Evolutionary conservation across 1,140 invertebrate genomes (phyloP).

Genomic region (Lepidurus arcticus): DNA sequence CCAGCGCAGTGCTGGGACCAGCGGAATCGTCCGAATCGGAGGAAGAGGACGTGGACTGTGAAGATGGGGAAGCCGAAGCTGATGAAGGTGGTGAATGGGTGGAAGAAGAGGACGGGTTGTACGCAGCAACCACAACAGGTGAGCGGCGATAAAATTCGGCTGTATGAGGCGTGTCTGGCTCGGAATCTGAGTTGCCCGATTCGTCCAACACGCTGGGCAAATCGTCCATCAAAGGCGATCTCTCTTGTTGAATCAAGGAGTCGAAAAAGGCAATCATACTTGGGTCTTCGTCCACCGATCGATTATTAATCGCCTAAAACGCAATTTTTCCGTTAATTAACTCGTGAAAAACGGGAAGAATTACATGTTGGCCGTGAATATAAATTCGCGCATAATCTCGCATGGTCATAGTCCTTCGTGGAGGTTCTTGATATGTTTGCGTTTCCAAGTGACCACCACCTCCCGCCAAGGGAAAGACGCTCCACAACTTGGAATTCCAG

Average conservation of each 20-base stretch:
- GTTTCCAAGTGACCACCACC: constrained; percentile 52
- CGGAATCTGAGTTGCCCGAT: not conserved
- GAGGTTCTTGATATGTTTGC: constrained; percentile 38
- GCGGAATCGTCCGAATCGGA: not conserved
- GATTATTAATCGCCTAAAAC: constrained; percentile 39
- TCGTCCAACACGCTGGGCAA: not conserved
- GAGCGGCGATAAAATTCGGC: not conserved
- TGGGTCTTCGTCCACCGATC: constrained; percentile 81
- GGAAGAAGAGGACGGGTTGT: not conserved
- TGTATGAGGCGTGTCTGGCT: not conserved
- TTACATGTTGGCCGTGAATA: constrained; percentile 78
- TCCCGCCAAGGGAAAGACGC: constrained; percentile 58
- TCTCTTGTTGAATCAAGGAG: constrained; percentile 80
- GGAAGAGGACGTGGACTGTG: not conserved
- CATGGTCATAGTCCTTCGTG: constrained; percentile 49
- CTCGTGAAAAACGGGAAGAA: not conserved
- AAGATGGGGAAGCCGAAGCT: not conserved
- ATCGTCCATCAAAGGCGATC: constrained; percentile 41
- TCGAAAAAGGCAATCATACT: constrained; percentile 96
- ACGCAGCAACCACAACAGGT: not conserved
- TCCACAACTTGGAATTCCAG: constrained; percentile 60
- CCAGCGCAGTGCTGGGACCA: not conserved
- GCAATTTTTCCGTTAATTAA: not conserved
- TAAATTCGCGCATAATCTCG: constrained; percentile 60
- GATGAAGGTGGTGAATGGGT: not conserved